These are phyloP conservation scores for Apodemia hepburni DNA, from an alignment of 2,888 invertebrate genomes.

Conservation along the genomic window DNA sequence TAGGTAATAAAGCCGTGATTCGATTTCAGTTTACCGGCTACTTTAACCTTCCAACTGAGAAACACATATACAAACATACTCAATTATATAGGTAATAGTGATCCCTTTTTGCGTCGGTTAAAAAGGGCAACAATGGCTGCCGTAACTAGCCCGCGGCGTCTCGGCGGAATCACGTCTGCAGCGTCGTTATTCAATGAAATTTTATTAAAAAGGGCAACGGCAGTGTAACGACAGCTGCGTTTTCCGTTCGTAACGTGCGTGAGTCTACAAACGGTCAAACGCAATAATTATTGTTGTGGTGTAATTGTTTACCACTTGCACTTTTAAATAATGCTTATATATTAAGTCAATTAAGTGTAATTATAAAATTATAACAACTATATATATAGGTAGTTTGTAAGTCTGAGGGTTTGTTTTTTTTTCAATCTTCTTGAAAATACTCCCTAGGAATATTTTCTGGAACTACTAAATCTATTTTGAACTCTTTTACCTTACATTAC, in stretches of 20 bases:
- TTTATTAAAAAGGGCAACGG: conserved; percentile 46
- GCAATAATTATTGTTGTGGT: neutral
- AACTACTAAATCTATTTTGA: too few relatives aligned
- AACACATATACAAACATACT: too few relatives aligned
- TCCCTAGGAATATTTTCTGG: too few relatives aligned
- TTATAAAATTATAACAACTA: too few relatives aligned
- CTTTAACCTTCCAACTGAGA: too few relatives aligned
- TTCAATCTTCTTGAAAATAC: too few relatives aligned
- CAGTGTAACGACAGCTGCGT: conserved; percentile 37
- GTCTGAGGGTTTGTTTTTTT: too few relatives aligned
- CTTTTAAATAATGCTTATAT: neutral
- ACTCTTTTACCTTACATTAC: too few relatives aligned
- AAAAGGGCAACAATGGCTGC: conserved; percentile 10
- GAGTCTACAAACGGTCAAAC: conserved; percentile 41
- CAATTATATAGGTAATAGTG: too few relatives aligned
- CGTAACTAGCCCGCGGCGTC: conserved; percentile 8
- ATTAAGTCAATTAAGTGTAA: neutral
- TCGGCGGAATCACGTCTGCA: conserved; percentile 19
- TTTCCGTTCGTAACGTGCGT: conserved; percentile 38
- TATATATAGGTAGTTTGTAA: too few relatives aligned
- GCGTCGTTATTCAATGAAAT: conserved; percentile 42
- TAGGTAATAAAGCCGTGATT: too few relatives aligned
- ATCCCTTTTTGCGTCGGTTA: neutral
- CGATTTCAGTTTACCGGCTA: too few relatives aligned
- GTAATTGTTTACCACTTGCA: neutral